These are phyloP conservation scores for Scleropages formosus DNA, from an alignment of 2,797 vertebrate species.

Conservation along the genomic window DNA sequence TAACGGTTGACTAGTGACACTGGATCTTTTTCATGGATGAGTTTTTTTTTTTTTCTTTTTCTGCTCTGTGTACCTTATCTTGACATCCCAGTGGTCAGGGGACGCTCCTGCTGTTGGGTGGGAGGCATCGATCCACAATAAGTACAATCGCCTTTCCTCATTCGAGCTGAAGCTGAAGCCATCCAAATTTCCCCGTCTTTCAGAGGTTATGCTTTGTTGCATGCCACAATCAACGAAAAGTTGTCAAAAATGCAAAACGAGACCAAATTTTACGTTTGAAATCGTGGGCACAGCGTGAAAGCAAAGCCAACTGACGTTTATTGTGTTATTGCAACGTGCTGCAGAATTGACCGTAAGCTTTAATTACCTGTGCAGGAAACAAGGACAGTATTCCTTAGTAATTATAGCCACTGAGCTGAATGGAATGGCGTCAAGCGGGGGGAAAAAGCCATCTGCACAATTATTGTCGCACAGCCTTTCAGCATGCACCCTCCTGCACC, in stretches of 20 bases:
- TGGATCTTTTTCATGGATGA: conserved; percentile 58
- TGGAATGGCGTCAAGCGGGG: conserved; percentile 37
- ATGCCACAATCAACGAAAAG: conserved; percentile 20
- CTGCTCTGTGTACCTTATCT: conserved; percentile 52
- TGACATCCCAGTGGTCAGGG: conserved; percentile 57
- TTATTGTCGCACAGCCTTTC: conserved; percentile 43
- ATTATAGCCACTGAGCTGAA: conserved; percentile 30
- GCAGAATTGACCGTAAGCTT: conserved; percentile 25
- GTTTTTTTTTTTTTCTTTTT: conserved; percentile 40
- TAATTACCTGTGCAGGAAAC: conserved; percentile 24
- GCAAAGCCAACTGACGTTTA: background rate
- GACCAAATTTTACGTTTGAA: background rate
- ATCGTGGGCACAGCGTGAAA: background rate
- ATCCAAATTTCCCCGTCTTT: conserved; percentile 50
- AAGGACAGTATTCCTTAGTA: conserved; percentile 28
- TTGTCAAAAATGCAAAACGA: conserved; percentile 24
- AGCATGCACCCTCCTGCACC: conserved; percentile 41
- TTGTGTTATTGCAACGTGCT: background rate
- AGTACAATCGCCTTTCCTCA: conserved; percentile 11
- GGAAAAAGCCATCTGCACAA: conserved; percentile 44
- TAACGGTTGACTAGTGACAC: conserved; percentile 55
- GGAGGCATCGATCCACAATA: conserved; percentile 57
- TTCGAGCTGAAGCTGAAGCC: conserved; percentile 40
- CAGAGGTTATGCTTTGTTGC: conserved; percentile 55
- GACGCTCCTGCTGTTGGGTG: conserved; percentile 46